Evolutionary conservation across 1,140 invertebrate genomes (phyloP).

Genomic region (Dufourea novaeangliae): DNA sequence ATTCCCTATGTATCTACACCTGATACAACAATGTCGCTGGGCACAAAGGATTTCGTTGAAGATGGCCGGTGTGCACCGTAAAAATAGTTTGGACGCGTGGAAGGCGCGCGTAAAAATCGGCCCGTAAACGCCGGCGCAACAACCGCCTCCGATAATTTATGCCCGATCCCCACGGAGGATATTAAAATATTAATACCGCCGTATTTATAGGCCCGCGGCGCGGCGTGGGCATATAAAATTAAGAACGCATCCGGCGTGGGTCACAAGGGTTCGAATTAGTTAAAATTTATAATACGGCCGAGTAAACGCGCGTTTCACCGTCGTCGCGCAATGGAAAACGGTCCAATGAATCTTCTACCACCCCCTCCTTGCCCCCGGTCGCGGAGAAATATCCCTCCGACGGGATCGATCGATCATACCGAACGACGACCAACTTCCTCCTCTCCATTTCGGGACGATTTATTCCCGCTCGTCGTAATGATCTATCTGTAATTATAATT

Average conservation of each 20-base stretch:
- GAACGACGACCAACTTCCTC: background rate
- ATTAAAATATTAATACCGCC: conserved; percentile 72
- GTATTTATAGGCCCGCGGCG: conserved; percentile 68
- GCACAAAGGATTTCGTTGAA: background rate
- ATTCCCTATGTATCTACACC: no score
- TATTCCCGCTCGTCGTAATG: conserved; percentile 35
- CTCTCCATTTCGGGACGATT: conserved; percentile 33
- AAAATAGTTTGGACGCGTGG: background rate
- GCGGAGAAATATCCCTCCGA: background rate
- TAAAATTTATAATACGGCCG: conserved; percentile 53
- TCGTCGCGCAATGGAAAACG: background rate
- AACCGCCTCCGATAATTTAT: conserved; percentile 63
- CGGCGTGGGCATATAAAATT: conserved; percentile 56
- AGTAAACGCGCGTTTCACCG: background rate
- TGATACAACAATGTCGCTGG: background rate
- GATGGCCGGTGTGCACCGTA: background rate
- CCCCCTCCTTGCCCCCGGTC: no score
- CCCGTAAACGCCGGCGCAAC: conserved; percentile 42
- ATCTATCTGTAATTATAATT: conserved; percentile 17
- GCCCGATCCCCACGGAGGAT: conserved; percentile 46
- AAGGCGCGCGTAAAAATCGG: conserved; percentile 40
- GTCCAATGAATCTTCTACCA: background rate
- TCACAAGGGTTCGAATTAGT: conserved; percentile 44
- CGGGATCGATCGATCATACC: background rate
- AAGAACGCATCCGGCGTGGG: conserved; percentile 54